Evolutionary conservation across 2,888 invertebrate genomes (phyloP).

Genomic region (Coelogynopora nodosa): DNA sequence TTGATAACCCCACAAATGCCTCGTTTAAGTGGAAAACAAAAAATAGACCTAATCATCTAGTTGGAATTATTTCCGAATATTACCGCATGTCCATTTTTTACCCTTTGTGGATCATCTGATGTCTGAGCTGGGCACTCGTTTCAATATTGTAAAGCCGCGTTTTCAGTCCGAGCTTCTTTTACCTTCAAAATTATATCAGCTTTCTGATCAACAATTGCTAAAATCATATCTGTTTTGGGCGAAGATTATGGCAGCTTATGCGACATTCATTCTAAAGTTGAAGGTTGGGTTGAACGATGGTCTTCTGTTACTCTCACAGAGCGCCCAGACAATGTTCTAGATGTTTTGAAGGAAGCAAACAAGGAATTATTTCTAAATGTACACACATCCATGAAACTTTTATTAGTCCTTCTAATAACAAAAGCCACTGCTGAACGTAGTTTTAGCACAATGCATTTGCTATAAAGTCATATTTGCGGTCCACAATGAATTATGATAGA

Average conservation of each 20-base stretch:
- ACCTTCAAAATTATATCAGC: slow-evolving; percentile 7
- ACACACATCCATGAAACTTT: not conserved
- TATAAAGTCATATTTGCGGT: slow-evolving; percentile 24
- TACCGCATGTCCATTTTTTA: not conserved
- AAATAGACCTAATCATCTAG: slow-evolving; percentile 24
- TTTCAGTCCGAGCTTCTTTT: slow-evolving; percentile 21
- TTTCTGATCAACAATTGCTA: not conserved
- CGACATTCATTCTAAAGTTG: slow-evolving; percentile 10
- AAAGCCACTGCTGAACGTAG: not conserved
- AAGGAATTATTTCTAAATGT: slow-evolving; percentile 17
- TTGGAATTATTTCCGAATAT: not conserved
- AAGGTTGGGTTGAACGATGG: slow-evolving; percentile 12
- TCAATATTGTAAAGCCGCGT: slow-evolving; percentile 3
- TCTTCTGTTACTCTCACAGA: slow-evolving; percentile 11
- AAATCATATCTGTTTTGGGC: slow-evolving; percentile 11
- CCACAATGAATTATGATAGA: slow-evolving; percentile 22
- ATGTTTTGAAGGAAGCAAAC: slow-evolving; percentile 29
- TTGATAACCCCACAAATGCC: not conserved
- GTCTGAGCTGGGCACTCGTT: not conserved
- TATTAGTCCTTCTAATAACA: not conserved
- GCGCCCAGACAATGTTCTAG: slow-evolving; percentile 2
- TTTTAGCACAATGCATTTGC: slow-evolving; percentile 7
- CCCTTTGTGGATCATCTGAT: slow-evolving; percentile 21
- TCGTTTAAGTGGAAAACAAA: slow-evolving; percentile 19
- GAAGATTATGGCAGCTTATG: slow-evolving; percentile 1